Evolutionary conservation across 2,113 vertebrate species (phyloP).

Genomic region (Tautogolabrus adspersus): DNA sequence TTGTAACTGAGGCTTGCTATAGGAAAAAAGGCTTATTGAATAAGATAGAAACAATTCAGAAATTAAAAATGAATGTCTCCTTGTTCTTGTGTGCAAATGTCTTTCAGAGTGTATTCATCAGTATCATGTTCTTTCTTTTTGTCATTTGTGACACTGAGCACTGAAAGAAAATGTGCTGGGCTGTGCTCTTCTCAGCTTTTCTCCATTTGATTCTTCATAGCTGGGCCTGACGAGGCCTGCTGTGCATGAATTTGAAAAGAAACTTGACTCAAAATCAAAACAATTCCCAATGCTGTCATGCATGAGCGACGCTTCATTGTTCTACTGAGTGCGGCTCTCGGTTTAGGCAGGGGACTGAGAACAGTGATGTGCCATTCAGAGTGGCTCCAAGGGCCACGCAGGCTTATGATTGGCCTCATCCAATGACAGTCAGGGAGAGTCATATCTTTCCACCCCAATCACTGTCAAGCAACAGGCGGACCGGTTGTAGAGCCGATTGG

Average conservation of each 20-base stretch:
- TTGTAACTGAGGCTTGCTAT: neutral
- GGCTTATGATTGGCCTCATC: slow-evolving; percentile 65
- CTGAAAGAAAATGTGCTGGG: neutral
- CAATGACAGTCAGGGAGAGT: slow-evolving; percentile 48
- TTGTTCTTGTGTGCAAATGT: neutral
- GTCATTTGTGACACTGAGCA: slow-evolving; percentile 15
- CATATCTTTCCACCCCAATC: slow-evolving; percentile 51
- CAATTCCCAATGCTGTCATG: slow-evolving; percentile 49
- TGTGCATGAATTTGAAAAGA: slow-evolving; percentile 49
- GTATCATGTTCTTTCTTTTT: slow-evolving; percentile 10
- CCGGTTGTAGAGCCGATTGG: slow-evolving; percentile 51
- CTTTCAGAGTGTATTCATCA: slow-evolving; percentile 1
- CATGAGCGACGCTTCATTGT: slow-evolving; percentile 54
- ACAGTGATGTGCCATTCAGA: slow-evolving; percentile 23
- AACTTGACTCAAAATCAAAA: slow-evolving; percentile 62
- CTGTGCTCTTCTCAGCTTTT: slow-evolving; percentile 7
- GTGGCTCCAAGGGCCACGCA: slow-evolving; percentile 20
- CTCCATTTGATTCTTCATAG: slow-evolving; percentile 34
- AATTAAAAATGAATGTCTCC: neutral
- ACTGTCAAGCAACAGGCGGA: slow-evolving; percentile 65
- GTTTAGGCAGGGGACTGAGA: slow-evolving; percentile 31
- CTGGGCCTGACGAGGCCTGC: slow-evolving; percentile 30
- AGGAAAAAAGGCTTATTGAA: too few species aligned
- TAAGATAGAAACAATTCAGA: neutral
- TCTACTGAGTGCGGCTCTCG: slow-evolving; percentile 40